Percentiles rank a stretch among this genome's conserved stretches.
Evolutionary conservation across 2,113 vertebrate genomes (phyloP).

Genomic region (Sinocyclocheilus grahami): DNA sequence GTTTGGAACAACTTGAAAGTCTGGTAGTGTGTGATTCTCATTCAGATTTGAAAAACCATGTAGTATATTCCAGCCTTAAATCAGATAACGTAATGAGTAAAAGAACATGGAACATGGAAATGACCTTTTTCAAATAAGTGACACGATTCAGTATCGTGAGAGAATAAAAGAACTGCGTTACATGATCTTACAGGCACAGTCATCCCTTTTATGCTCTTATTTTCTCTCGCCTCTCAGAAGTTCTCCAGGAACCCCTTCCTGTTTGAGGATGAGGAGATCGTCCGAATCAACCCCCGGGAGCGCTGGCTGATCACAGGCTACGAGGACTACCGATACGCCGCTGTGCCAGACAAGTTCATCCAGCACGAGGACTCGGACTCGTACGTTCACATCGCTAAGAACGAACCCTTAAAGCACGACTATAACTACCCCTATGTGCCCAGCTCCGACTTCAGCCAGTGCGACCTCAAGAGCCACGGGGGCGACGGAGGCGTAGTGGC

Average conservation of each 20-base stretch:
- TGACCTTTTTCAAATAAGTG: neutral
- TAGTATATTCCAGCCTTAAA: too few species aligned
- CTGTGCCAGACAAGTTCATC: constrained; percentile 83
- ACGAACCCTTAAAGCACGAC: constrained; percentile 89
- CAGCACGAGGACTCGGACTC: constrained; percentile 85
- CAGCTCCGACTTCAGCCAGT: constrained; percentile 78
- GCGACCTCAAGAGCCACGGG: constrained; percentile 80
- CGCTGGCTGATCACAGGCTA: constrained; percentile 92
- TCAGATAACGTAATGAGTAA: neutral
- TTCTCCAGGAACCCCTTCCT: constrained; percentile 87
- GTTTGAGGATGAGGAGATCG: constrained; percentile 93
- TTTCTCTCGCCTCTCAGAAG: constrained; percentile 70
- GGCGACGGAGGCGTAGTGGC: constrained; percentile 76
- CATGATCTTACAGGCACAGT: neutral
- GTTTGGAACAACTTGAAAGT: too few species aligned
- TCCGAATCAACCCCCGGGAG: constrained; percentile 96
- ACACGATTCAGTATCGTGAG: neutral
- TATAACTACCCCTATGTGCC: constrained; percentile 93
- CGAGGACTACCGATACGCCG: constrained; percentile 95
- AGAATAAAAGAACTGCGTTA: neutral
- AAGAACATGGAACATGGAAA: neutral
- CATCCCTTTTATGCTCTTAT: neutral
- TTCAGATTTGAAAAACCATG: too few species aligned
- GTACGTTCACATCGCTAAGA: constrained; percentile 92
- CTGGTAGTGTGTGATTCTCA: too few species aligned